phyloP scores from a whole-genome alignment of 2,888 invertebrate species.

The Vesta saturnalis region DNA sequence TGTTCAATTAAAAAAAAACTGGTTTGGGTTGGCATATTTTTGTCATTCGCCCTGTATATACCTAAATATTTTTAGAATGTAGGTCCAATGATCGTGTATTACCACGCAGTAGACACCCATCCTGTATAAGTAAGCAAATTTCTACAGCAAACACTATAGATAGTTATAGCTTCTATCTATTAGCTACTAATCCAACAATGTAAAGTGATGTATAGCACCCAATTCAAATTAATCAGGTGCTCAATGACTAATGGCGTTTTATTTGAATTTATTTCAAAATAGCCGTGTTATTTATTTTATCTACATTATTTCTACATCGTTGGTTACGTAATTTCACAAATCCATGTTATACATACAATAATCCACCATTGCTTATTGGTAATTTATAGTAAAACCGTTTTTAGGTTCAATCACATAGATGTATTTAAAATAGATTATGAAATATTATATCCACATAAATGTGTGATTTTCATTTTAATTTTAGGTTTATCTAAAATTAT shows the following conservation, averaged over 20 bases:
- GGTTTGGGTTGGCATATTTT: too few relatives aligned
- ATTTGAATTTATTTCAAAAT: constrained; percentile 28
- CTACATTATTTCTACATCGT: constrained; percentile 34
- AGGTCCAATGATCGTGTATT: too few relatives aligned
- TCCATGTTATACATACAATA: constrained; percentile 8
- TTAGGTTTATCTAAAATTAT: background rate
- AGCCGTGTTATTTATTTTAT: constrained; percentile 33
- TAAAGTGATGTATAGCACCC: constrained; percentile 5
- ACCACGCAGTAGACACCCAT: too few relatives aligned
- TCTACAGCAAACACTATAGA: too few relatives aligned
- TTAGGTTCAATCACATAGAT: constrained; percentile 10
- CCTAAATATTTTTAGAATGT: too few relatives aligned
- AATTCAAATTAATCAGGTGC: constrained; percentile 28
- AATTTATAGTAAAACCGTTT: constrained; percentile 18
- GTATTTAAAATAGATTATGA: constrained; percentile 5
- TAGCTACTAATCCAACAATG: background rate
- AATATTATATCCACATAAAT: constrained; percentile 2
- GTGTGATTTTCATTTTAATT: too few relatives aligned
- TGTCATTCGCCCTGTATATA: too few relatives aligned
- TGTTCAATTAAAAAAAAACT: too few relatives aligned
- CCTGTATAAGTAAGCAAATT: too few relatives aligned
- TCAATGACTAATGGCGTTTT: constrained; percentile 31
- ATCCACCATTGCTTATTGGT: constrained; percentile 8
- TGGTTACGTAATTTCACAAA: constrained; percentile 11
- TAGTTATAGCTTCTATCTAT: too few relatives aligned